Base-by-base conservation (phyloP, 1,140 invertebrate species). In the Magallana angulata region DNA sequence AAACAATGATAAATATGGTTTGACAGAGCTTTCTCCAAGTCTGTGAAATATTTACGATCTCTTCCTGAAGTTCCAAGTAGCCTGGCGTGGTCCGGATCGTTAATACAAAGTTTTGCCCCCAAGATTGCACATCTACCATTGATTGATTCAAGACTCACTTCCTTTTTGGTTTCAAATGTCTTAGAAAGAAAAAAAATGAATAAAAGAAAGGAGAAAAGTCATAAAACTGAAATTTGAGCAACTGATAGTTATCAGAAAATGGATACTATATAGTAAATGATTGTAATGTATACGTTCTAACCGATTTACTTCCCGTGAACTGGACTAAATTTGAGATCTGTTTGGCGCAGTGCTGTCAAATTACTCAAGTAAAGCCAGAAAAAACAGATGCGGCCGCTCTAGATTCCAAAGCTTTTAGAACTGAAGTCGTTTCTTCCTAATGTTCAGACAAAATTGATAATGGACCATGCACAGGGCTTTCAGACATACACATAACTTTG, bases 401-500 rank as follows among this genome's bases (percentile, higher is more conserved):
- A 8, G 2, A 30, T 30, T 8, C 36, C 24, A 14, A 11, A 76
- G 9, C 11, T 30, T 30, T 76, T 36, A 11, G 68, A 5, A 30
- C 24, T 76, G 7, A 30, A 76, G 60, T n/a, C 7, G 7, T 18
- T 18, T 16, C 24, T 76, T 76, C 24, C 24, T 76, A 6, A 76
- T 30, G 24, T 76, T 12, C 24, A 76, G 18, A 30, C 68, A 76
- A 76, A 76, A 64, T 16, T 76, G 68, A 76, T 76, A 76, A 76
- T 76, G 24, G 24, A 76, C 36, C 36, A 48, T 30, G 68, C 8
- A 24, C 24, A 36, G 60, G 6, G 24, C 68, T 36, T 76, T 30
- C 68, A 76, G 12, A 76, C 68, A 30, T 12, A 3, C 12, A 0
- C 68, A 24, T 36, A 12, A 36, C 68, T 30, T 24, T 12, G 24